Base-by-base conservation (phyloP, 1,140 invertebrate species). In the Palaemon carinicauda region DNA sequence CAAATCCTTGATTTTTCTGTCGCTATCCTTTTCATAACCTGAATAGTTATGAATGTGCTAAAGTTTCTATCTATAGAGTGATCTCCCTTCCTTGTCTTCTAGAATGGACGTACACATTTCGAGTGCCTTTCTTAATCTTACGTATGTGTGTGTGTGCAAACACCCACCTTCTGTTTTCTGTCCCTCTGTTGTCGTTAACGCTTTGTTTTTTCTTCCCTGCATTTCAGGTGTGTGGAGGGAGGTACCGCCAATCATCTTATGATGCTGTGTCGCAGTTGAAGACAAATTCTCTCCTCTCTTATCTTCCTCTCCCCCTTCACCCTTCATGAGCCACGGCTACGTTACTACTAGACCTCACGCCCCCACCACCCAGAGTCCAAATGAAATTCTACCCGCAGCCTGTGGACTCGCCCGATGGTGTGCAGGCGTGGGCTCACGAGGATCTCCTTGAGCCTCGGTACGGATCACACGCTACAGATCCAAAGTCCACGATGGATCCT, bases 401-500 rank as follows among this genome's bases (percentile, higher is more conserved):
- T 29, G 77, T 85, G 56, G 84, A 86, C 79, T 83, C 88, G 54
- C 88, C 89, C 71, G 89, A 90, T 85, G 88, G 82, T 77, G 82
- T 89, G 51, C 89, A 88, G 52, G 88, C 89, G 80, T 90, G 89
- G 89, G 87, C 80, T 80, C 89, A 90, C 81, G 89, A 90, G 81
- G 89, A 89, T 81, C 78, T 89, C 17, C 82, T 89, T 50, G 88
- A 89, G 69, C 65, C 88, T 19, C 81, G 87, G 24, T 85, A 89
- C 74, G 60, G 81, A n/a, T 90, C 90, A 65, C 91, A 92, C 78
- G 90, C 91, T 50, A 91, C 91, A 78, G 91, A 91, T 21, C 65
- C 89, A 80, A 94, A 94, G 91, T 91, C 92, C 60, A 92, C 92
- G 0, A 92, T 94, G 90, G 94, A 94, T 89, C 93, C 93, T 21